Percentiles rank a stretch among this genome's conserved stretches.
Evolutionary conservation across 2,888 invertebrate species (phyloP).

Genomic region (Ectemnius lituratus): DNA sequence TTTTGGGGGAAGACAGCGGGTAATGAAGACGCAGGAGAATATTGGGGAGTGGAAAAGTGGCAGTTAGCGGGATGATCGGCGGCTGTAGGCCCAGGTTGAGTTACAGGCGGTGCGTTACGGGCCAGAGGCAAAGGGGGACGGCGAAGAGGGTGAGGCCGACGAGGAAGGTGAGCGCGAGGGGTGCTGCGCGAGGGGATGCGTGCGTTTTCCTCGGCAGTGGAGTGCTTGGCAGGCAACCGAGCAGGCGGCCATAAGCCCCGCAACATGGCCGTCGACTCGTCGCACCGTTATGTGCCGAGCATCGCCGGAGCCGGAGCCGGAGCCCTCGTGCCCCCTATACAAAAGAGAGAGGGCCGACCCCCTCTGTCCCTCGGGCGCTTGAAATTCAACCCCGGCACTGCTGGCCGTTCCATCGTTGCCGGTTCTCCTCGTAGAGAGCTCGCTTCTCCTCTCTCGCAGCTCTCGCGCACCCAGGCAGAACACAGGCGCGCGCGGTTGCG

Average conservation of each 20-base stretch:
- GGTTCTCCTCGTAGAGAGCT: conserved; percentile 41
- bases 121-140: conserved; percentile 37
- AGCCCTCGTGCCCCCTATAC: conserved; percentile 70
- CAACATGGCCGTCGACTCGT: conserved; percentile 69
- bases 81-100: conserved; percentile 36
- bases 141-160: conserved; percentile 37
- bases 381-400: conserved; percentile 74
- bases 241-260: conserved; percentile 70
- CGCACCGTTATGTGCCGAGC: conserved; percentile 73
- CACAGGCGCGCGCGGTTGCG: conserved; percentile 49
- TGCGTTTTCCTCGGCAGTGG: conserved; percentile 61
- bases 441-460: neutral
- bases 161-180: conserved; percentile 18
- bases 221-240: conserved; percentile 41
- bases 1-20: neutral
- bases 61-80: conserved; percentile 41
- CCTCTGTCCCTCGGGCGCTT: conserved; percentile 71
- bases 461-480: conserved; percentile 10
- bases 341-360: conserved; percentile 69
- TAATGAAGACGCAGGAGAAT: conserved; percentile 47
- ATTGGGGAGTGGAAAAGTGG: conserved; percentile 46
- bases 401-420: conserved; percentile 66
- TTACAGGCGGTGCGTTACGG: conserved; percentile 24
- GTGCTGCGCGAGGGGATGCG: conserved; percentile 6
- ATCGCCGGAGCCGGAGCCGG: conserved; percentile 58